Evolutionary conservation across 2,888 invertebrate genomes (phyloP), one percentile per base, ranked within the genome.

Genomic region (Clostera curtula): DNA sequence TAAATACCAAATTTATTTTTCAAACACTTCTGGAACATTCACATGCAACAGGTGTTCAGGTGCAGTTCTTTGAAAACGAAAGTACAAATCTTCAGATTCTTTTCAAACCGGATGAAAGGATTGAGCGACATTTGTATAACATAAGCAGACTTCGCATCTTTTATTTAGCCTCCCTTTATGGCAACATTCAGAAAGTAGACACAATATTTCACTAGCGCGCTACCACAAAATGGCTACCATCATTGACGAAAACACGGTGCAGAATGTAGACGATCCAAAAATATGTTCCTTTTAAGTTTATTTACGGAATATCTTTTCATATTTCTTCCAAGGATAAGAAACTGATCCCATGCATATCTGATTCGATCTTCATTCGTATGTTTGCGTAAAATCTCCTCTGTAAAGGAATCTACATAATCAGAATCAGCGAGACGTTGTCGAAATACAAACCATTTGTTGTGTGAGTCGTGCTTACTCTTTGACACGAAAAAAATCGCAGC

Each of bases 301-400:
- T 65, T 62, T 66, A 68, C 59, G 45, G 50, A 59, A 65, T 60
- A 61, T 59, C 50, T 62, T 59, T 49, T 53, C 56, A 71, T 67
- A 70, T 68, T 64, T 15, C 68, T 60, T 31, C 46, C 51, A 52
- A 60, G 63, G 61, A 68, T 68, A 70, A 69, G 65, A 68, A 66
- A 69, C 69, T 65, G 71, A 72, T 72, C 68, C 72, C 64, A 73
- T 74, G 70, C 72, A 74, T 73, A 76, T 73, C 68, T 73, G 73
- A 74, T 75, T 72, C 64, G 72, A 68, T 73, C 66, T 66, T 66
- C 69, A 70, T 72, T 70, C 68, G 61, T 67, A 66, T 68, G 67
- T 74, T 75, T 75, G 70, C 69, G 72, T 73, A 64, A 70, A 72
- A 71, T 67, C 63, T 68, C 56, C 54, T 62, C 51, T 64, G 63